Evolutionary conservation across 2,113 vertebrate species (phyloP).

Genomic region (Thunnus maccoyii): DNA sequence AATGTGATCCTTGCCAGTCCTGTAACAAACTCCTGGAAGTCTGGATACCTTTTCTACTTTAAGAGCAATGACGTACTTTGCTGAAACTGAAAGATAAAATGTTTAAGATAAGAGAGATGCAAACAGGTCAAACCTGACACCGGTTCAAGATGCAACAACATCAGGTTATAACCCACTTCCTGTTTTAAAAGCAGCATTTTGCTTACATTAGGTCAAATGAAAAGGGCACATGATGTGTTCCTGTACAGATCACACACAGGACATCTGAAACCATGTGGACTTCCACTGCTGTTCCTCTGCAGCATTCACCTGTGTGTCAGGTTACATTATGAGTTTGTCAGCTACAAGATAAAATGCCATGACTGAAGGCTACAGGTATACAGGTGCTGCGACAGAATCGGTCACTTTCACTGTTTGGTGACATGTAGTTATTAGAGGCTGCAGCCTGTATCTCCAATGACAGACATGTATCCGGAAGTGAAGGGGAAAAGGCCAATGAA

Average conservation of each 20-base stretch:
- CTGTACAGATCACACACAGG: not conserved
- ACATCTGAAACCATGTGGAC: not conserved
- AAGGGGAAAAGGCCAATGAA: slow-evolving; percentile 30
- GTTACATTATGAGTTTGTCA: slow-evolving; percentile 3
- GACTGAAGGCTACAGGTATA: not conserved
- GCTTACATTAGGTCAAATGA: not conserved
- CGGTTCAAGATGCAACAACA: not conserved
- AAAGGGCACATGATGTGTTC: not conserved
- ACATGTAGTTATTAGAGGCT: not conserved
- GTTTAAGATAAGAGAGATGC: not conserved
- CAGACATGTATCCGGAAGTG: slow-evolving; percentile 68
- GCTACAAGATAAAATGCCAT: not conserved
- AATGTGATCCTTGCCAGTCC: too few relatives aligned
- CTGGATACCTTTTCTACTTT: not conserved
- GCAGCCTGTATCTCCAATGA: not conserved
- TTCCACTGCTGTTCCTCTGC: not conserved
- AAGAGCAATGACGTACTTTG: not conserved
- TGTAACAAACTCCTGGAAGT: not conserved
- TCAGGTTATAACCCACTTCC: not conserved
- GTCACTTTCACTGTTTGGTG: not conserved
- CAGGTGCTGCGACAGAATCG: not conserved
- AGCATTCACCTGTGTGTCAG: slow-evolving; percentile 1
- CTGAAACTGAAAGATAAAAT: not conserved
- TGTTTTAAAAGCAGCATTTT: not conserved
- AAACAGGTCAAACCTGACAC: not conserved